Evolutionary conservation across 2,797 vertebrate species (phyloP).

Genomic region (Cuniculus paca): DNA sequence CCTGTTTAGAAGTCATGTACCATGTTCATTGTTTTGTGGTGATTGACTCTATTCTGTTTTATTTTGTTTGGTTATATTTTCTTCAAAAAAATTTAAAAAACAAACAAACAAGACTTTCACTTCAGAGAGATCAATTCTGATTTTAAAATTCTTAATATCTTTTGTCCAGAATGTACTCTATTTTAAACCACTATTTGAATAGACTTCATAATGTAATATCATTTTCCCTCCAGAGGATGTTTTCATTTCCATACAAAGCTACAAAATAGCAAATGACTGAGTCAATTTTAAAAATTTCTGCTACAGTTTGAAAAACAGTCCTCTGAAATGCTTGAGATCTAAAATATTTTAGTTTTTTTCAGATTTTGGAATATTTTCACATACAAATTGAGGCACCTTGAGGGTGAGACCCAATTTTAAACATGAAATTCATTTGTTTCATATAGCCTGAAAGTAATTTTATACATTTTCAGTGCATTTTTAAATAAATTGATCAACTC

Average conservation of each 20-base stretch:
- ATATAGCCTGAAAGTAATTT: too few species aligned
- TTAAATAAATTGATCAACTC: too few species aligned
- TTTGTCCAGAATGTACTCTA: slow-evolving; percentile 36
- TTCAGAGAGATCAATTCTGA: slow-evolving; percentile 44
- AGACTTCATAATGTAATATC: slow-evolving; percentile 48
- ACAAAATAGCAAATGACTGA: slow-evolving; percentile 75
- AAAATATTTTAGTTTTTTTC: background rate
- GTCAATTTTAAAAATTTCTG: slow-evolving; percentile 58
- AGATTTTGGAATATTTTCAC: background rate
- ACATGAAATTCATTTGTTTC: background rate
- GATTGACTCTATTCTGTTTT: too few species aligned
- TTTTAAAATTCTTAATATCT: slow-evolving; percentile 49
- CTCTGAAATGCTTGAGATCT: background rate
- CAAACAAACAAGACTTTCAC: slow-evolving; percentile 11
- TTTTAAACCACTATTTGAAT: slow-evolving; percentile 73
- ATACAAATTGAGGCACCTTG: background rate
- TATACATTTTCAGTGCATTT: too few species aligned
- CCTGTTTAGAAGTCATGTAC: too few species aligned
- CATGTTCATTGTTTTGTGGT: too few species aligned
- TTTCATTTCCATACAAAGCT: slow-evolving; percentile 71
- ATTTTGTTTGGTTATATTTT: too few species aligned
- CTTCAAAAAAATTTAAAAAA: too few species aligned
- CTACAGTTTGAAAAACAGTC: background rate
- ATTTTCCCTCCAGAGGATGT: background rate
- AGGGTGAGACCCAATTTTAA: background rate